phyloP scores from a whole-genome alignment of 2,888 invertebrate species.

The Aproaerema taeniolella region DNA sequence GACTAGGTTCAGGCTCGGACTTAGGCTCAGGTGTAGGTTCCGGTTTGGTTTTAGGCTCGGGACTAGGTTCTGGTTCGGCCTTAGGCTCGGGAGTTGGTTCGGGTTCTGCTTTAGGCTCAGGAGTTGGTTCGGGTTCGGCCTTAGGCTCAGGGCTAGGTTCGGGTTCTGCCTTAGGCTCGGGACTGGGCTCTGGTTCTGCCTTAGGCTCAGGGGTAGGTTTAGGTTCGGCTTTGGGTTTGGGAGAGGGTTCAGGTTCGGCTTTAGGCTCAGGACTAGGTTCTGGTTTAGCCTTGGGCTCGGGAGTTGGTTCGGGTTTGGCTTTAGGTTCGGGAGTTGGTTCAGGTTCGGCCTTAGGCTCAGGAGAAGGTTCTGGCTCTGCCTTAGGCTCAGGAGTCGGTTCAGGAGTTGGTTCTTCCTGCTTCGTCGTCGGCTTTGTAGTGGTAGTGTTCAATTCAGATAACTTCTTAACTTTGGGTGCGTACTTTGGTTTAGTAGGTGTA shows the following conservation, averaged over 20 bases:
- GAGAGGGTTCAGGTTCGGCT: constrained; percentile 42
- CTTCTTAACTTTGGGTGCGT: constrained; percentile 45
- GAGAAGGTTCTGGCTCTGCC: constrained; percentile 41
- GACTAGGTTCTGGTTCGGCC: constrained; percentile 40
- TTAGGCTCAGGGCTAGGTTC: constrained; percentile 55
- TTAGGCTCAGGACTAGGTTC: constrained; percentile 52
- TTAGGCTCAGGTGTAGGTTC: constrained; percentile 51
- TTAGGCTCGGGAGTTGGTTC: constrained; percentile 48
- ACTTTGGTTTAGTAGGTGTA: constrained; percentile 33
- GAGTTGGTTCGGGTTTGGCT: constrained; percentile 46
- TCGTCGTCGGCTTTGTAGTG: constrained; percentile 39
- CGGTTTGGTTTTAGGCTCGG: constrained; percentile 41
- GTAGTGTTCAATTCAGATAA: constrained; percentile 39
- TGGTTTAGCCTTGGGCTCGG: constrained; percentile 50
- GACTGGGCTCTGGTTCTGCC: constrained; percentile 49
- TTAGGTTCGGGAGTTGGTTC: constrained; percentile 57
- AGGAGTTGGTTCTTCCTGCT: constrained; percentile 31
- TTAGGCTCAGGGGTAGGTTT: constrained; percentile 58
- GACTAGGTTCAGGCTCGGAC: constrained; percentile 46
- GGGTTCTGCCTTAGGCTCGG: constrained; percentile 53
- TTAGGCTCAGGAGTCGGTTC: constrained; percentile 47
- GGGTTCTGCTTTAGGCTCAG: constrained; percentile 54
- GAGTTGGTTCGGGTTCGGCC: constrained; percentile 38
- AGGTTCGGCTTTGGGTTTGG: constrained; percentile 66
- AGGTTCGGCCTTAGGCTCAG: constrained; percentile 43